Percentiles rank a stretch among this genome's conserved stretches.
phyloP scores from a whole-genome alignment of 2,797 vertebrate species.

The Chiloscyllium punctatum region DNA sequence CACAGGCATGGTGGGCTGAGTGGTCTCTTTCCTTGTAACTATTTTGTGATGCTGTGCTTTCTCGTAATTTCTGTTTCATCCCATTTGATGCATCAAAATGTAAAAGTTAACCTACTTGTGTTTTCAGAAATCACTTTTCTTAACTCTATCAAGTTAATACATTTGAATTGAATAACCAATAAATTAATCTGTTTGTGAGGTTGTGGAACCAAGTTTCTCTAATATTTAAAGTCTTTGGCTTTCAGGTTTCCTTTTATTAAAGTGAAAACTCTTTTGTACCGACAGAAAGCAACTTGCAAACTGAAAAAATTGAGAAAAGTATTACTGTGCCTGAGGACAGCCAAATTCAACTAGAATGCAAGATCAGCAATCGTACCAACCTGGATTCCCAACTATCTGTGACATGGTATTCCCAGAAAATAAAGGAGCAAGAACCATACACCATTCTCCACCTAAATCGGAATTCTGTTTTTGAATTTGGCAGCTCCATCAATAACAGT shows the following conservation, averaged over 20 bases:
- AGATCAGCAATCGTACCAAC: constrained; percentile 59
- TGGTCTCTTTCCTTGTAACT: not conserved
- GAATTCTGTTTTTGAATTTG: constrained; percentile 48
- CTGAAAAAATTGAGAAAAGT: constrained; percentile 60
- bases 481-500: not conserved
- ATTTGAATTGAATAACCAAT: not conserved
- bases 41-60: not conserved
- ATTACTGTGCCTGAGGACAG: constrained; percentile 58
- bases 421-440: constrained; percentile 53
- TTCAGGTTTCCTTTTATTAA: not conserved
- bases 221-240: not conserved
- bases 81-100: not conserved
- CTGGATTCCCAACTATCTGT: constrained; percentile 54
- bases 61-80: not conserved
- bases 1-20: not conserved
- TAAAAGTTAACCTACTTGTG: not conserved
- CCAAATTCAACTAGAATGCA: constrained; percentile 60
- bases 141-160: not conserved
- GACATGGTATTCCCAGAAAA: constrained; percentile 61
- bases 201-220: not conserved
- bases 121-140: not conserved
- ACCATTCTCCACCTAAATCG: constrained; percentile 52
- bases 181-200: not conserved
- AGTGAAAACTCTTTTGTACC: not conserved
- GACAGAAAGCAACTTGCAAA: constrained; percentile 59